Evolutionary conservation across 2,797 vertebrate genomes (phyloP).

Genomic region (Microtus agrestis): DNA sequence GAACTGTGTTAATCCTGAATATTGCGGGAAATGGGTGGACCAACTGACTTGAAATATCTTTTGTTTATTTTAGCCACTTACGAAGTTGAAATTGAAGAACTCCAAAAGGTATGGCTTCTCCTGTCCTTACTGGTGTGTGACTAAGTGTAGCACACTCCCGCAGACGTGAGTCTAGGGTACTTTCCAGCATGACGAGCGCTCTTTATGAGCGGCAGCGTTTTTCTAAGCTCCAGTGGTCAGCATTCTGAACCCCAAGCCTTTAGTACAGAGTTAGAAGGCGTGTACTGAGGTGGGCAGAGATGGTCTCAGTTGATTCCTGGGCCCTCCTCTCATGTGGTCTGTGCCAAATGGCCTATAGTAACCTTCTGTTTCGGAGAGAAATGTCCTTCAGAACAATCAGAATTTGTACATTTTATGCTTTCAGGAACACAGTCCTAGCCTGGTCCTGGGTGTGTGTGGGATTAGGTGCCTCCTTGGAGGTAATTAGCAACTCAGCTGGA

Average conservation of each 20-base stretch:
- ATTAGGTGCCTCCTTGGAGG: not conserved
- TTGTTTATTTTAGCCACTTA: conserved; percentile 78
- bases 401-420: not conserved
- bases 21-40: not conserved
- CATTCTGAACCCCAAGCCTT: not conserved
- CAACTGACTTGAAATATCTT: conserved; percentile 28
- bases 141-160: not conserved
- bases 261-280: not conserved
- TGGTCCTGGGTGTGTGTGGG: not conserved
- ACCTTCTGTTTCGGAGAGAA: not conserved
- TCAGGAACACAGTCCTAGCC: not conserved
- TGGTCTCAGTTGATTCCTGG: not conserved
- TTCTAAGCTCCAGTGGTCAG: not conserved
- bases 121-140: not conserved
- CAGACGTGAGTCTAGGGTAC: not conserved
- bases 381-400: not conserved
- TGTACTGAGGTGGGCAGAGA: no score
- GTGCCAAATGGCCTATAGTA: not conserved
- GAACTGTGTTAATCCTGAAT: not conserved
- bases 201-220: not conserved
- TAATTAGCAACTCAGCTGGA: not conserved
- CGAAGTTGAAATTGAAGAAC: conserved; percentile 74
- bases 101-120: conserved; percentile 76
- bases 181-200: not conserved
- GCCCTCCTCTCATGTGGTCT: not conserved